These are phyloP conservation scores for Mantis religiosa DNA, from an alignment of 2,888 invertebrate species.

Conservation along the genomic window DNA sequence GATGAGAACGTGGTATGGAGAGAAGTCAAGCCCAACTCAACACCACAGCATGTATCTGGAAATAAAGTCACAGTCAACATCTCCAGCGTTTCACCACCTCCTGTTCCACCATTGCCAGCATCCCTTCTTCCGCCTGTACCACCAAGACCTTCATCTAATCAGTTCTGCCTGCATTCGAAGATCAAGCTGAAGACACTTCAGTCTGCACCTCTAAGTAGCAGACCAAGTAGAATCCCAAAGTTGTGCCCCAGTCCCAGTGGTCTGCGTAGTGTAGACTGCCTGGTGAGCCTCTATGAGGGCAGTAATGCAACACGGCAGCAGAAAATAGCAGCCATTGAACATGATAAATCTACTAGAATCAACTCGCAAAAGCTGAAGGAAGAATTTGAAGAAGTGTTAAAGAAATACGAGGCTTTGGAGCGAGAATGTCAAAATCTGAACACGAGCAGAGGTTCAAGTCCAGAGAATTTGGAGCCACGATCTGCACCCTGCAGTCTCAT, in stretches of 20 bases:
- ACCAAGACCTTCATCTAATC: not conserved
- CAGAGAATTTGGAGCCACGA: not conserved
- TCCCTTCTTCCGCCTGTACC: not conserved
- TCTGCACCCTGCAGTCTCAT: slow-evolving; percentile 5
- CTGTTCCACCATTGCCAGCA: slow-evolving; percentile 22
- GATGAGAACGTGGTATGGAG: not conserved
- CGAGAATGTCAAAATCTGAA: slow-evolving; percentile 19
- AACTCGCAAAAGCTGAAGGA: slow-evolving; percentile 1
- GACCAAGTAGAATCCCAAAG: slow-evolving; percentile 24
- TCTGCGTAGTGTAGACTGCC: slow-evolving; percentile 24
- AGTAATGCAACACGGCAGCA: not conserved
- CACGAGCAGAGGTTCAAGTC: not conserved
- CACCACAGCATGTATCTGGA: not conserved
- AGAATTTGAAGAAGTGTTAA: slow-evolving; percentile 20
- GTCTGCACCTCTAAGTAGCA: not conserved
- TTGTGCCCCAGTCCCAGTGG: slow-evolving; percentile 12
- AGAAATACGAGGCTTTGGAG: slow-evolving; percentile 25
- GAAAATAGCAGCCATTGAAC: not conserved
- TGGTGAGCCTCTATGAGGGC: slow-evolving; percentile 12
- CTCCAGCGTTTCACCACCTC: slow-evolving; percentile 7
- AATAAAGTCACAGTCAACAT: slow-evolving; percentile 4
- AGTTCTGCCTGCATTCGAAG: not conserved
- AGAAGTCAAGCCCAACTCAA: not conserved
- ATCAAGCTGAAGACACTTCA: not conserved
- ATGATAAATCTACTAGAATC: not conserved